Conservation (phyloP, 1,140 invertebrate species). For the Drosophila aff. region DNA sequence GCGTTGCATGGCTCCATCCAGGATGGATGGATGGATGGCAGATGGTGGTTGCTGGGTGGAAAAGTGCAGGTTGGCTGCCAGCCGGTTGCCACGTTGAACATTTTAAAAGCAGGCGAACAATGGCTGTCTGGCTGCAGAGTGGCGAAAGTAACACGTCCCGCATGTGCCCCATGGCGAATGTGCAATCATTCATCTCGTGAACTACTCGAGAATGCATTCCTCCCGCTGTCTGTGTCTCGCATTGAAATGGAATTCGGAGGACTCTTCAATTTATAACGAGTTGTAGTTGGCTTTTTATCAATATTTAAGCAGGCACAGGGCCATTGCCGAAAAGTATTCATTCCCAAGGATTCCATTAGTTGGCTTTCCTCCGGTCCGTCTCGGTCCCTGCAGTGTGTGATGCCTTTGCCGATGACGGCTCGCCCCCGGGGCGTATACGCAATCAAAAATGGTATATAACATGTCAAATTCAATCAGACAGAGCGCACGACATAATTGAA, state of each 20-base stretch:
- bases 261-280: slow-evolving; percentile 47
- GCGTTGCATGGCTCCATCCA: not conserved
- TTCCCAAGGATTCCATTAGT: slow-evolving; percentile 57
- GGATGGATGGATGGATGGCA: not conserved
- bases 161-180: slow-evolving; percentile 66
- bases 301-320: slow-evolving; percentile 66
- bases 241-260: slow-evolving; percentile 61
- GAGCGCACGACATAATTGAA: slow-evolving; percentile 74
- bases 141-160: slow-evolving; percentile 74
- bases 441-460: slow-evolving; percentile 79
- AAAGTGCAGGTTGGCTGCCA: slow-evolving; percentile 38
- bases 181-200: slow-evolving; percentile 65
- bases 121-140: slow-evolving; percentile 51
- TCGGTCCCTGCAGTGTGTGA: not conserved
- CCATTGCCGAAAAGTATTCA: slow-evolving; percentile 32
- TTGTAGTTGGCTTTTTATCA: slow-evolving; percentile 62
- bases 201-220: slow-evolving; percentile 55
- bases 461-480: slow-evolving; percentile 82
- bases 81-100: slow-evolving; percentile 36
- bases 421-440: slow-evolving; percentile 63
- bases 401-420: slow-evolving; percentile 37
- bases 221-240: slow-evolving; percentile 14
- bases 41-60: slow-evolving; percentile 10
- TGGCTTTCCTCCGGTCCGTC: not conserved
- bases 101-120: slow-evolving; percentile 65